Evolutionary conservation across 37 sponge, comb jelly and placozoan species (phyloP).

Genomic region (Amphimedon queenslandica): DNA sequence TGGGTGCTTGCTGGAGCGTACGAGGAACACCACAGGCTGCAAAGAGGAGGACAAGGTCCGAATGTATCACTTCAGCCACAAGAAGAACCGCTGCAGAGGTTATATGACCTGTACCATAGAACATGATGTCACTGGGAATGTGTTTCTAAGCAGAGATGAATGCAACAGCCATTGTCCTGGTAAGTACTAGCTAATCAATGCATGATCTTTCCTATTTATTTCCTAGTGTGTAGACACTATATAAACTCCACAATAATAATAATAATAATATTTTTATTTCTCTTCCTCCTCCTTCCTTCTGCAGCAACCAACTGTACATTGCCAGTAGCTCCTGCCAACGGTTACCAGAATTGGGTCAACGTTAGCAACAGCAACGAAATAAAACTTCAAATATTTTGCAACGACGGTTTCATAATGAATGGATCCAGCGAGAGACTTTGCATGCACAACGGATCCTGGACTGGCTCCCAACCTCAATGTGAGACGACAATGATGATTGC

Average conservation of each 20-base stretch:
- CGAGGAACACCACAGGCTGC: not conserved
- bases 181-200: not conserved
- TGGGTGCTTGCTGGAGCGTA: not conserved
- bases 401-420: not conserved
- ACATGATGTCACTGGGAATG: not conserved
- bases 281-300: too few relatives aligned
- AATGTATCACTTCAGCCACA: not conserved
- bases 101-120: not conserved
- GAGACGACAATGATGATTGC: not conserved
- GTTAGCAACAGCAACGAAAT: not conserved
- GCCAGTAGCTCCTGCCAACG: not conserved
- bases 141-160: not conserved
- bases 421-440: not conserved
- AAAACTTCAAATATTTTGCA: constrained; percentile 4
- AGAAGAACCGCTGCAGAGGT: not conserved
- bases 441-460: not conserved
- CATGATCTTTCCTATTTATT: not conserved
- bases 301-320: constrained; percentile 1
- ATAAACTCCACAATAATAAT: too few relatives aligned
- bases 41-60: not conserved
- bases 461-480: not conserved
- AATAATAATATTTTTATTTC: too few relatives aligned
- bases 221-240: too few relatives aligned
- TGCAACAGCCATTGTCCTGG: not conserved
- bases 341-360: not conserved